These are phyloP conservation scores for Verasper variegatus DNA, from an alignment of 2,113 vertebrate genomes.

Conservation along the genomic window DNA sequence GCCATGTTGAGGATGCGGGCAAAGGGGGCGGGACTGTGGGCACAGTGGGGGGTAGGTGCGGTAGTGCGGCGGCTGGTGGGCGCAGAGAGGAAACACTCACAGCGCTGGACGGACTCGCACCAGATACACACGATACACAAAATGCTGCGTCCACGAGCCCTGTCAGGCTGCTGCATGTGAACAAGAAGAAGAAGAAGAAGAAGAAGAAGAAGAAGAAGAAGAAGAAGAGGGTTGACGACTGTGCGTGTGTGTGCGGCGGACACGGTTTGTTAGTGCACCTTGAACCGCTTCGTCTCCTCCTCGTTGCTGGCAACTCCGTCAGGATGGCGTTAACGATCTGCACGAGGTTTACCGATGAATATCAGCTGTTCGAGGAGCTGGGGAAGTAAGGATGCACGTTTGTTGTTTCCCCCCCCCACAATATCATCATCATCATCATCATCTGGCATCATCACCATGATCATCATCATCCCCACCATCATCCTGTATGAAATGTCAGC, in stretches of 20 bases:
- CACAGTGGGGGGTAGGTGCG: constrained; percentile 69
- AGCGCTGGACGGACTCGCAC: constrained; percentile 29
- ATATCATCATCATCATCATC: constrained; percentile 53
- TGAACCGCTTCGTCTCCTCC: constrained; percentile 42
- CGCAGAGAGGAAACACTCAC: constrained; percentile 45
- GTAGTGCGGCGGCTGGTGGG: constrained; percentile 68
- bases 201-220: constrained; percentile 1
- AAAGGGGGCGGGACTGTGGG: constrained; percentile 68
- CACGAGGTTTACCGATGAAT: constrained; percentile 97
- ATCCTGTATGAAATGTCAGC: constrained; percentile 58
- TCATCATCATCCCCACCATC: background rate
- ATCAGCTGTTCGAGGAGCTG: constrained; percentile 98
- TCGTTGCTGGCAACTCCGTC: constrained; percentile 49
- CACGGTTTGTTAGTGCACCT: constrained; percentile 61
- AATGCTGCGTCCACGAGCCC: constrained; percentile 64
- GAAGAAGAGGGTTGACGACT: constrained; percentile 29
- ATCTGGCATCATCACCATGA: constrained; percentile 35
- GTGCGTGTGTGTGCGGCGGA: constrained; percentile 54
- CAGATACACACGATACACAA: constrained; percentile 56
- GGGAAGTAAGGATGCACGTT: constrained; percentile 89
- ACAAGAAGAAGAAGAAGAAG: constrained; percentile 6
- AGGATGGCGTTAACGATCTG: constrained; percentile 93
- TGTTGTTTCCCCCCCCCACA: no score
- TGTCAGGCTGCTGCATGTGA: constrained; percentile 61
- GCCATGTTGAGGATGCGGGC: constrained; percentile 48